Base-by-base conservation (phyloP, 1,140 invertebrate species). In the Antheraea mylitta region DNA sequence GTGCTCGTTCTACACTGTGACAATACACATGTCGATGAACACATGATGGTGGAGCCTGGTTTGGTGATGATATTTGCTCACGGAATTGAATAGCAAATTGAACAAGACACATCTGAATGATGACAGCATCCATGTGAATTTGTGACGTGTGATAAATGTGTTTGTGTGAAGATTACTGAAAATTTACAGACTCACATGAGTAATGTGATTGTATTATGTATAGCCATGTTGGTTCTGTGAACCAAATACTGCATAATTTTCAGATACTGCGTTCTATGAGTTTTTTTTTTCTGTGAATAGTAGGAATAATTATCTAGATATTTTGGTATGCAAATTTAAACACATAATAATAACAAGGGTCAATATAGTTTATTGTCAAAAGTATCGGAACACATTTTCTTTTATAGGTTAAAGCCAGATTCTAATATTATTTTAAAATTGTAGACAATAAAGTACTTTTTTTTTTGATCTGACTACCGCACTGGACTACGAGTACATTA, bases 21-120 rank as follows among this genome's bases (percentile, higher is more conserved):
- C 89, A 99, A 99, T 87, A 94, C 95, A 36, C 98, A 99, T 85
- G 98, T 99, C 94, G 96, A 97, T 73, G 97, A 98, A 75, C 97
- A 99, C 78, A 98, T 99, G 95, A 98, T 99, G 94, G 94, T 98
- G 38, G 97, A 99, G 78, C 98, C 98, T 5, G 98, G 98, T n/a
- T 94, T 99, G 74, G 97, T 99, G 16, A 99, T 99, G 98, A 99
- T 99, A 80, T 99, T 99, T 93, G 98, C 98, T 66, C 98, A 99
- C 93, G 98, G 98, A 70, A 98, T 99, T 68, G 98, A 99, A 93
- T 98, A 86, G 64, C 68, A 36, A 16, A 61, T 36, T 61, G 45
- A 53, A 16, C 45, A 13, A n/a, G 45, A 53, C 16, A n/a, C 16
- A 16, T 53, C 11, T 53, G 5, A 16, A 53, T 6, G 11, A 53